phyloP scores from a whole-genome alignment of 2,888 invertebrate genomes.

The Leucoma salicis region DNA sequence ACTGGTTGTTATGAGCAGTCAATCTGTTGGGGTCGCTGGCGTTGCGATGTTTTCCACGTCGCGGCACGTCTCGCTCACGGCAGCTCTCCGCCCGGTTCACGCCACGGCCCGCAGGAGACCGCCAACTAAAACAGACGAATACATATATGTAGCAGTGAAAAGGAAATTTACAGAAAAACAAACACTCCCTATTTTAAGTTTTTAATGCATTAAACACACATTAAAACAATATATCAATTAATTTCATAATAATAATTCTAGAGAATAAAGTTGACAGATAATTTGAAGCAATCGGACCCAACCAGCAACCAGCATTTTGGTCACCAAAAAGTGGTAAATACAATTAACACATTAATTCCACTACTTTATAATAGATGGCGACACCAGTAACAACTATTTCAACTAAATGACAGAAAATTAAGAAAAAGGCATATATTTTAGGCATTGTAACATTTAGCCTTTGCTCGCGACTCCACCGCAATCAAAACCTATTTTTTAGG shows the following conservation, averaged over 20 bases:
- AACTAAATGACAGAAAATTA: no score
- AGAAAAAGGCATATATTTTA: no score
- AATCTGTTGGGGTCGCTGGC: slow-evolving; percentile 76
- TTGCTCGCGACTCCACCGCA: no score
- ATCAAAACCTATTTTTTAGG: no score
- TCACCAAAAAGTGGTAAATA: background rate
- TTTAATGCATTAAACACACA: background rate
- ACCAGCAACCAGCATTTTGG: no score
- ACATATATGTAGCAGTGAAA: background rate
- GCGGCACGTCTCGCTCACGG: slow-evolving; percentile 71
- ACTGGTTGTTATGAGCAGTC: slow-evolving; percentile 72
- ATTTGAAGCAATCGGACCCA: no score
- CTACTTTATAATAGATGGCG: slow-evolving; percentile 21
- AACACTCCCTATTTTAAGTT: no score
- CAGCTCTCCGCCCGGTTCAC: slow-evolving; percentile 77
- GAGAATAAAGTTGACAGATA: no score
- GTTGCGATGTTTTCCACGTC: slow-evolving; percentile 75
- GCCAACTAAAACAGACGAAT: slow-evolving; percentile 21
- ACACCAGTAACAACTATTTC: no score
- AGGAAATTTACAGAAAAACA: background rate
- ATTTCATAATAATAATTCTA: no score
- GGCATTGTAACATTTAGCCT: no score
- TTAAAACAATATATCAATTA: background rate
- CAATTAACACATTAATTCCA: slow-evolving; percentile 17
- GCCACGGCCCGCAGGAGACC: slow-evolving; percentile 46